A percentile compares a stretch with the other conserved stretches of the same genome.
Evolutionary conservation across 2,113 vertebrate species (phyloP).

Genomic region (Tragelaphus buxtoni): DNA sequence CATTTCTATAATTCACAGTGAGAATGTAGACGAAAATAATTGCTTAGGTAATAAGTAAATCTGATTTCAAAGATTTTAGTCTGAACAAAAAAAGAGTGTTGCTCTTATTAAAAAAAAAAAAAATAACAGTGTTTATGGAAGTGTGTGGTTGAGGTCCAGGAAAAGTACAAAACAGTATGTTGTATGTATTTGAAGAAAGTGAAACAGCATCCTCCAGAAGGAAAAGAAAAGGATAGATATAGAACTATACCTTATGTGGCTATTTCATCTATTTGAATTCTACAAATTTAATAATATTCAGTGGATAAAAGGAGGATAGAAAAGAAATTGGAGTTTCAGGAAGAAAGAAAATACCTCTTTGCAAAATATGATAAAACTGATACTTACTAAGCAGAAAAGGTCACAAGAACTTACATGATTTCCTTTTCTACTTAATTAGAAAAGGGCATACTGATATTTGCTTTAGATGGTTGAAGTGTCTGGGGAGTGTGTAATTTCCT

Average conservation of each 20-base stretch:
- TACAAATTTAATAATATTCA: neutral
- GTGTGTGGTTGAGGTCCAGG: neutral
- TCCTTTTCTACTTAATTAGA: neutral
- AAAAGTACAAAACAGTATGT: neutral
- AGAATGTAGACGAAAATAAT: neutral
- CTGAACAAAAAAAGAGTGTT: neutral
- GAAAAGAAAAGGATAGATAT: neutral
- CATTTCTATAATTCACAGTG: neutral
- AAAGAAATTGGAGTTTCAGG: neutral
- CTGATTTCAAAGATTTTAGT: neutral
- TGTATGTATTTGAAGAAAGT: neutral
- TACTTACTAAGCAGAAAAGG: neutral
- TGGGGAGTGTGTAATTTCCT: neutral
- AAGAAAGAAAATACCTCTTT: neutral
- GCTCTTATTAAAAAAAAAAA: neutral
- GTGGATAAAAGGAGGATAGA: neutral
- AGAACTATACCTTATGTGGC: neutral
- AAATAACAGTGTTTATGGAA: neutral
- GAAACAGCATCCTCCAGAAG: neutral
- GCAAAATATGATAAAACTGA: neutral
- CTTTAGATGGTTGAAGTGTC: neutral
- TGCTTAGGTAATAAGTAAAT: neutral
- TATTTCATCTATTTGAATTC: constrained; percentile 2
- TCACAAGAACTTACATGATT: neutral
- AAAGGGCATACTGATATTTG: neutral